Evolutionary conservation across 2,113 vertebrate genomes (phyloP).

Genomic region (Paracanthobrama guichenoti): DNA sequence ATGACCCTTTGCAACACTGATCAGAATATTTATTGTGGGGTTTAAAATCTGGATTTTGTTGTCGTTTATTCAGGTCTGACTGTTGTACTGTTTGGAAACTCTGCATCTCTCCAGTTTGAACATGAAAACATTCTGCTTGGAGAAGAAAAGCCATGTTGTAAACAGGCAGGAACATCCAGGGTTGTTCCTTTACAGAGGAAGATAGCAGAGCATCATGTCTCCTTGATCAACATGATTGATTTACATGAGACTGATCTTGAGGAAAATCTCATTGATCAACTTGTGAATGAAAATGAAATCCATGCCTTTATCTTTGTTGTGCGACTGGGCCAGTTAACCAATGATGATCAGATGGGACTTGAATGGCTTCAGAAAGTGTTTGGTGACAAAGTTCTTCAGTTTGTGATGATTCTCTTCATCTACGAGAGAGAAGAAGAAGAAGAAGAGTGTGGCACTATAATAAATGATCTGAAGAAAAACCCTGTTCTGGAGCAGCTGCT

Average conservation of each 20-base stretch:
- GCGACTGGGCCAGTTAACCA: slow-evolving; percentile 16
- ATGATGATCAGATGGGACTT: not conserved
- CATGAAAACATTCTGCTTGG: too few relatives aligned
- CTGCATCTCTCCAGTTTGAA: too few relatives aligned
- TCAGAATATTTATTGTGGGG: too few relatives aligned
- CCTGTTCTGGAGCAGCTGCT: too few relatives aligned
- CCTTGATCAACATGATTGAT: not conserved
- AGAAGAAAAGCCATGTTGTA: too few relatives aligned
- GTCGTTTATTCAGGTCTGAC: too few relatives aligned
- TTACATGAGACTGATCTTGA: not conserved
- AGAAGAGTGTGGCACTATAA: not conserved
- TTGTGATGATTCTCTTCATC: slow-evolving; percentile 28
- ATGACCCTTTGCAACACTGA: too few relatives aligned
- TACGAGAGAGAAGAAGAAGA: not conserved
- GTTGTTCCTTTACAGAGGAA: not conserved
- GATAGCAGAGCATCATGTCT: not conserved
- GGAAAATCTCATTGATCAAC: not conserved
- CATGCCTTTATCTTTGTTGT: slow-evolving; percentile 27
- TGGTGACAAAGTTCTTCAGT: not conserved
- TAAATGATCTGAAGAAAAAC: too few relatives aligned
- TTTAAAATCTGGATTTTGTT: too few relatives aligned
- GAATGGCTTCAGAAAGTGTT: slow-evolving; percentile 24
- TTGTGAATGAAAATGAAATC: not conserved
- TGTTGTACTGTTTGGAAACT: too few relatives aligned
- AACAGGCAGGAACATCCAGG: too few relatives aligned